These are phyloP conservation scores for Epistrophe grossulariae DNA, from an alignment of 2,888 invertebrate species.

Conservation along the genomic window DNA sequence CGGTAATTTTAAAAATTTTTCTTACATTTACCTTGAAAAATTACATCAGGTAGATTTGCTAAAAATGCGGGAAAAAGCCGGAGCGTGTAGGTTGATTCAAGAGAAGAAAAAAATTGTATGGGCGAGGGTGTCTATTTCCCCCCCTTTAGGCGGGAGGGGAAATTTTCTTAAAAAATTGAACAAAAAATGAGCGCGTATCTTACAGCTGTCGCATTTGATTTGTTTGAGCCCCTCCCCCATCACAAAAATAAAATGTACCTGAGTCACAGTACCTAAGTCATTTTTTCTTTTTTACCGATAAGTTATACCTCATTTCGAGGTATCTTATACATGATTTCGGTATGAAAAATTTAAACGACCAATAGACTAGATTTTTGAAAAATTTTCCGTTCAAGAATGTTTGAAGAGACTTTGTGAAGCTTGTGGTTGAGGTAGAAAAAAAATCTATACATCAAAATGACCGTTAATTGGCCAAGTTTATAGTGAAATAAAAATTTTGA, in stretches of 20 bases:
- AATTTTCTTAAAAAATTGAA: not conserved
- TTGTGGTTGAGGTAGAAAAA: too few relatives aligned
- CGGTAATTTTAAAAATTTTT: not conserved
- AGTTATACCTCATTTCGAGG: not conserved
- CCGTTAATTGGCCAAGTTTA: not conserved
- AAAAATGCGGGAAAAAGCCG: not conserved
- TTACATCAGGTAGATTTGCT: not conserved
- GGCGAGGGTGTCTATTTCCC: not conserved
- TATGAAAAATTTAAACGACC: too few relatives aligned
- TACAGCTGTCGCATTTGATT: too few relatives aligned
- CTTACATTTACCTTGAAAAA: not conserved
- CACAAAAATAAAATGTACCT: too few relatives aligned
- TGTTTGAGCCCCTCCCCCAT: too few relatives aligned
- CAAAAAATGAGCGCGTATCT: too few relatives aligned
- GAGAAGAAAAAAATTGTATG: not conserved
- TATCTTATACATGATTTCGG: not conserved
- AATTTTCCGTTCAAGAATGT: too few relatives aligned
- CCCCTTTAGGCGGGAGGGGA: not conserved
- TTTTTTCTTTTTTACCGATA: not conserved
- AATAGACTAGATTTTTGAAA: too few relatives aligned
- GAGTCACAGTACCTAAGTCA: too few relatives aligned
- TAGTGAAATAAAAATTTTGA: not conserved
- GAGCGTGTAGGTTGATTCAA: not conserved
- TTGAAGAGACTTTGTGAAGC: too few relatives aligned
- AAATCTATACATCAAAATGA: not conserved